A percentile compares a stretch with the other conserved stretches of the same genome.
These are phyloP conservation scores for Montipora capricornis DNA, from an alignment of 64 coral and sea anemone species.

Conservation along the genomic window DNA sequence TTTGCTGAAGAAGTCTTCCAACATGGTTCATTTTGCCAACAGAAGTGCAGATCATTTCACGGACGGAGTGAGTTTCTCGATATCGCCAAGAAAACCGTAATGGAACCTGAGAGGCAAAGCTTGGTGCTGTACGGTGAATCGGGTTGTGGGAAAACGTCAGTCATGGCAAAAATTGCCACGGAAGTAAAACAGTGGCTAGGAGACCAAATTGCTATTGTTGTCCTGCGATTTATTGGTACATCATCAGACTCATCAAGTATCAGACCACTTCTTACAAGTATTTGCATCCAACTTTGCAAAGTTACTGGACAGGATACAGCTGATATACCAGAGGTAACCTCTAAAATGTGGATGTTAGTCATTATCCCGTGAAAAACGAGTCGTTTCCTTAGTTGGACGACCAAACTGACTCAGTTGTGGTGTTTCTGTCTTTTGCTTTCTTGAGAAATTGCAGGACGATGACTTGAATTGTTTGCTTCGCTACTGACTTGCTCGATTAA, in stretches of 20 bases:
- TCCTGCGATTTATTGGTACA: constrained; percentile 90
- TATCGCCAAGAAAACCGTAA: constrained; percentile 54
- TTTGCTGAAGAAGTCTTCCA: constrained; percentile 87
- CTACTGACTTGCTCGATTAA: too few relatives aligned
- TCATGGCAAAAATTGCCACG: constrained; percentile 83
- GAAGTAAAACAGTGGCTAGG: constrained; percentile 53
- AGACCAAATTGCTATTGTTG: constrained; percentile 65
- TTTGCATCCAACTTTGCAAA: constrained; percentile 87
- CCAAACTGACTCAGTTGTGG: too few relatives aligned
- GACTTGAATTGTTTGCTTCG: too few relatives aligned
- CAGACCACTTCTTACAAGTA: constrained; percentile 73
- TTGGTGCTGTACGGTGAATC: constrained; percentile 89
- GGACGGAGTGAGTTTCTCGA: constrained; percentile 83
- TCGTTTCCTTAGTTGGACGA: too few relatives aligned
- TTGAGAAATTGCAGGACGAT: too few relatives aligned
- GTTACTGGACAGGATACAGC: constrained; percentile 38
- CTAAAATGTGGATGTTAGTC: not conserved
- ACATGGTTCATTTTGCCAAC: constrained; percentile 91
- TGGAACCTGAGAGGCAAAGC: constrained; percentile 29
- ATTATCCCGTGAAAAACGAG: not conserved
- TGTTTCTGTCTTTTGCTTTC: too few relatives aligned
- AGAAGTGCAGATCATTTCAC: constrained; percentile 87
- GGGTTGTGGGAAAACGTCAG: constrained; percentile 94
- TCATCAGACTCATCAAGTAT: constrained; percentile 86
- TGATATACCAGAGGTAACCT: constrained; percentile 84